phyloP scores from a whole-genome alignment of 2,888 invertebrate species.

The Diabrotica balteata region DNA sequence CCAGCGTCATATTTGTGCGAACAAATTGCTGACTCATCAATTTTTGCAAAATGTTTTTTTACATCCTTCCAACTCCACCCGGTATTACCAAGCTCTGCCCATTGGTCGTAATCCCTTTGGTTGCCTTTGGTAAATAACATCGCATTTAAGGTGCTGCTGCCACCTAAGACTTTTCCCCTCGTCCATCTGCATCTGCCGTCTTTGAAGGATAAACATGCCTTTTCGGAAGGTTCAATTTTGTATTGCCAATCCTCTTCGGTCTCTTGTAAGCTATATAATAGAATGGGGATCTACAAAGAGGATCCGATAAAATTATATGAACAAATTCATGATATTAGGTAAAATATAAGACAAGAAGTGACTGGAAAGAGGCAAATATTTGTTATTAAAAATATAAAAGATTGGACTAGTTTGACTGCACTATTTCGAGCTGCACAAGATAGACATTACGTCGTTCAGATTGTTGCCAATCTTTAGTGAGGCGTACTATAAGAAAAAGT shows the following conservation, averaged over 20 bases:
- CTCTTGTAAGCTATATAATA: conserved; percentile 51
- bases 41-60: conserved; percentile 58
- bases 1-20: too few relatives aligned
- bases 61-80: conserved; percentile 68
- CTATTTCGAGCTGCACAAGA: too few relatives aligned
- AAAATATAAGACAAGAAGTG: too few relatives aligned
- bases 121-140: conserved; percentile 73
- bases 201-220: conserved; percentile 55
- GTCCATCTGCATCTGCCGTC: conserved; percentile 63
- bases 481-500: too few relatives aligned
- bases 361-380: too few relatives aligned
- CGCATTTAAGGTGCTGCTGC: conserved; percentile 70
- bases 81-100: conserved; percentile 67
- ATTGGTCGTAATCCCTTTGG: conserved; percentile 69
- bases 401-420: too few relatives aligned
- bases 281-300: conserved; percentile 51
- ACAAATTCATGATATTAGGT: not conserved
- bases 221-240: conserved; percentile 60
- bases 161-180: conserved; percentile 71
- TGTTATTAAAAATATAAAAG: too few relatives aligned
- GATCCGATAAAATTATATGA: not conserved
- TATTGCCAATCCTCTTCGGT: conserved; percentile 57
- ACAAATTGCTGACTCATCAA: too few relatives aligned
- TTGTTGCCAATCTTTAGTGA: too few relatives aligned
- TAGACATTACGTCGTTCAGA: too few relatives aligned